These are phyloP conservation scores for Caenorhabditis tropicalis DNA, from an alignment of 1,140 invertebrate genomes.

Conservation along the genomic window DNA sequence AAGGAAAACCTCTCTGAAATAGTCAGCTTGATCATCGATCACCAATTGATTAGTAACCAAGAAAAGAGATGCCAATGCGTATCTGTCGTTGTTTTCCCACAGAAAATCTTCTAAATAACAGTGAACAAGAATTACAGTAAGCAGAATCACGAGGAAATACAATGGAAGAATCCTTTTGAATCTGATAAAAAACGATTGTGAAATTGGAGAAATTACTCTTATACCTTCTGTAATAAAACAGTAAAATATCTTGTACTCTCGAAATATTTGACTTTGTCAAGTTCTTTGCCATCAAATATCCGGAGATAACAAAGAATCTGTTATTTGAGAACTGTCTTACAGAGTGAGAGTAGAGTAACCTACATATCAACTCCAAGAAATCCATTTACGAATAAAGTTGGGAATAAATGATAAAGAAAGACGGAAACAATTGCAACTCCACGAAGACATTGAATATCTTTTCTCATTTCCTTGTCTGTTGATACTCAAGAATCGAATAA, in stretches of 20 bases:
- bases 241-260: background rate
- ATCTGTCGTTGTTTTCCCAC: background rate
- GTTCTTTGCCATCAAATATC: conserved; percentile 20
- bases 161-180: conserved; percentile 25
- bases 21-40: background rate
- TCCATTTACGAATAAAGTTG: conserved; percentile 15
- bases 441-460: conserved; percentile 45
- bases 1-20: background rate
- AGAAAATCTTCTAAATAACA: background rate
- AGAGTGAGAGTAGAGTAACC: background rate
- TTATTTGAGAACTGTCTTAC: background rate
- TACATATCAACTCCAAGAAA: conserved; percentile 47
- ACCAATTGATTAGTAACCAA: background rate
- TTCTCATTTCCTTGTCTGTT: background rate
- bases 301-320: conserved; percentile 45
- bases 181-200: background rate
- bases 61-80: background rate
- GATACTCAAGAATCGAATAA: too few species aligned
- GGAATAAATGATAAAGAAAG: conserved; percentile 27
- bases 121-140: background rate
- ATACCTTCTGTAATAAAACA: conserved; percentile 6
- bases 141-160: background rate
- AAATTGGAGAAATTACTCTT: background rate
- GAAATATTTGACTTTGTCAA: background rate
- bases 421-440: conserved; percentile 27